phyloP scores from a whole-genome alignment of 2,797 vertebrate genomes.

The Phrynocephalus guinanensis region DNA sequence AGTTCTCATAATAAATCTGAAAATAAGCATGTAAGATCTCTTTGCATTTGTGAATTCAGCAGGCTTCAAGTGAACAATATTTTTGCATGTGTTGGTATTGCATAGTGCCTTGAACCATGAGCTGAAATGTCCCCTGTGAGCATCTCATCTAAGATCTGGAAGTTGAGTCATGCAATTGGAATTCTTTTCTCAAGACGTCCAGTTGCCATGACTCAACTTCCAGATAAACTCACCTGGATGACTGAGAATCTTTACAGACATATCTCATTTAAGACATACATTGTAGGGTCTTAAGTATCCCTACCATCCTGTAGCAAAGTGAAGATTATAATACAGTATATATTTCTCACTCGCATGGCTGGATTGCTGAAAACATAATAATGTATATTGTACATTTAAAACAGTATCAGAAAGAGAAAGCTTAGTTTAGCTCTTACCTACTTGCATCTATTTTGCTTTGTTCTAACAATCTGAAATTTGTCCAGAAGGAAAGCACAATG shows the following conservation, averaged over 20 bases:
- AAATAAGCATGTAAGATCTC: not conserved
- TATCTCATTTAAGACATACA: not conserved
- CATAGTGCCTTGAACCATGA: not conserved
- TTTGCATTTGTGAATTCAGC: not conserved
- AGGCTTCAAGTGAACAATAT: conserved; percentile 4
- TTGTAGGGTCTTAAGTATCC: not conserved
- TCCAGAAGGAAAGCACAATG: not conserved
- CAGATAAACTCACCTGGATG: too few species aligned
- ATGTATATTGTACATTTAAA: not conserved
- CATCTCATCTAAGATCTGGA: not conserved
- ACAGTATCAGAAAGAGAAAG: not conserved
- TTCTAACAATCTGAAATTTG: conserved; percentile 22
- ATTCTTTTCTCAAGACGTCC: too few species aligned
- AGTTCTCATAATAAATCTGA: conserved; percentile 13
- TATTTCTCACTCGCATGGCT: not conserved
- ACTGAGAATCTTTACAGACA: too few species aligned
- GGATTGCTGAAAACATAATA: conserved; percentile 3
- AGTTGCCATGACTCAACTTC: too few species aligned
- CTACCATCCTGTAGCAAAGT: not conserved
- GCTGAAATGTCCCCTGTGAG: not conserved
- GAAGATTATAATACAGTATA: not conserved
- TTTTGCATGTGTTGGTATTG: not conserved
- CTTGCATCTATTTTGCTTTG: not conserved
- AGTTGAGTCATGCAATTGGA: too few species aligned
- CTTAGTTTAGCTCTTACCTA: not conserved